Evolutionary conservation across 2,888 invertebrate genomes (phyloP).

Genomic region (Parnassius mnemosyne): DNA sequence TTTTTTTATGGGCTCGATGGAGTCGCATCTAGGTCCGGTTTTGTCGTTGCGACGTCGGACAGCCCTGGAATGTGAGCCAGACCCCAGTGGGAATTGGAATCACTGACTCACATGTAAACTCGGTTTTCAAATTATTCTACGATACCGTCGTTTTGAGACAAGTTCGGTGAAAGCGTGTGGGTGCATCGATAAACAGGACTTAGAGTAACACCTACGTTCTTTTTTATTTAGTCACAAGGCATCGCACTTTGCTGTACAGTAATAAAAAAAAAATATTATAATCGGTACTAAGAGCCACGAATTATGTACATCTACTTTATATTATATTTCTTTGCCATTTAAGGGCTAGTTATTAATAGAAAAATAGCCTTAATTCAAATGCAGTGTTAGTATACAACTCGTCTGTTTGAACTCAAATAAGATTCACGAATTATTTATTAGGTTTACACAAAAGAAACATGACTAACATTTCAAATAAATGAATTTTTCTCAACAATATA

Average conservation of each 20-base stretch:
- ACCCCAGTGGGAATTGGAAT: slow-evolving; percentile 61
- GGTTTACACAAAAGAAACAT: not conserved
- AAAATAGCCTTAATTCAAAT: slow-evolving; percentile 17
- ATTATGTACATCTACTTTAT: too few relatives aligned
- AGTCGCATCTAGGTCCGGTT: slow-evolving; percentile 44
- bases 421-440: not conserved
- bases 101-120: slow-evolving; percentile 65
- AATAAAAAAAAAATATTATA: too few relatives aligned
- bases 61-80: slow-evolving; percentile 75
- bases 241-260: too few relatives aligned
- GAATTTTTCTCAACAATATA: slow-evolving; percentile 5
- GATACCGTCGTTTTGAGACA: slow-evolving; percentile 51
- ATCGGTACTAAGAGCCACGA: too few relatives aligned
- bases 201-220: slow-evolving; percentile 46
- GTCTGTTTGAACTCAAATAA: not conserved
- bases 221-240: not conserved
- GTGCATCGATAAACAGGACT: slow-evolving; percentile 66
- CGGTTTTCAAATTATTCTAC: slow-evolving; percentile 35
- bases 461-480: slow-evolving; percentile 2
- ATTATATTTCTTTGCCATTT: slow-evolving; percentile 29
- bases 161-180: slow-evolving; percentile 60
- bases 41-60: slow-evolving; percentile 39
- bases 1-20: slow-evolving; percentile 26
- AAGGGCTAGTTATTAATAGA: slow-evolving; percentile 15
- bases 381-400: slow-evolving; percentile 7